phyloP scores from a whole-genome alignment of 2,113 vertebrate genomes.

The Vulpes ferrilata region DNA sequence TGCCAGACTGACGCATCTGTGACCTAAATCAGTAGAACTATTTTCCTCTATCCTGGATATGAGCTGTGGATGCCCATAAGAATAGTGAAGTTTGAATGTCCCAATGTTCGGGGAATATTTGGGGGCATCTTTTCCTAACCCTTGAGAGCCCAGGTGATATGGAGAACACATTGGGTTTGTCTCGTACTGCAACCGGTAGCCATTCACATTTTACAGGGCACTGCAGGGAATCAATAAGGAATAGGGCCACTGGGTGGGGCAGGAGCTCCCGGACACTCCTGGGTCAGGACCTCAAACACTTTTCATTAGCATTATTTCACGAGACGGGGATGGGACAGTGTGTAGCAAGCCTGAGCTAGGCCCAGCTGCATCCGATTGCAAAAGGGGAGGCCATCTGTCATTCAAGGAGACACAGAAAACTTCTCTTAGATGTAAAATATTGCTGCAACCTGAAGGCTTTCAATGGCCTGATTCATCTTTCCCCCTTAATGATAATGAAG shows the following conservation, averaged over 20 bases:
- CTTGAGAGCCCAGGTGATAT: accelerated
- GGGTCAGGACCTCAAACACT: background rate
- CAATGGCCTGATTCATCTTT: slow-evolving; percentile 78
- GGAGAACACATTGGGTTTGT: accelerated
- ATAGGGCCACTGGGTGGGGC: accelerated
- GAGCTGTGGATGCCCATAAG: accelerated
- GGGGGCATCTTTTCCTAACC: background rate
- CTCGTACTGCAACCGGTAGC: accelerated
- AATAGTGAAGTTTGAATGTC: background rate
- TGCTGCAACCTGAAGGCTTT: slow-evolving; percentile 52
- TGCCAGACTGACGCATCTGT: background rate
- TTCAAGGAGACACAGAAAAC: background rate
- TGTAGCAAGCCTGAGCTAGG: accelerated
- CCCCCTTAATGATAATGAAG: slow-evolving; percentile 51
- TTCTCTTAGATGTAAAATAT: slow-evolving; percentile 57
- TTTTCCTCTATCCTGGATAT: background rate
- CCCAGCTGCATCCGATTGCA: accelerated
- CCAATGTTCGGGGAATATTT: accelerated
- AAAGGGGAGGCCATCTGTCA: slow-evolving; percentile 36
- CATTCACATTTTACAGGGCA: no score
- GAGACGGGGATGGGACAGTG: accelerated
- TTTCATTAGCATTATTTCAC: no score
- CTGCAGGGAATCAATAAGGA: background rate
- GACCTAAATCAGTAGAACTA: background rate
- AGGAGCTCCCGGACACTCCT: background rate